Base-by-base conservation (phyloP, 2,888 invertebrate genomes). In the Neocrepidodera transversa region DNA sequence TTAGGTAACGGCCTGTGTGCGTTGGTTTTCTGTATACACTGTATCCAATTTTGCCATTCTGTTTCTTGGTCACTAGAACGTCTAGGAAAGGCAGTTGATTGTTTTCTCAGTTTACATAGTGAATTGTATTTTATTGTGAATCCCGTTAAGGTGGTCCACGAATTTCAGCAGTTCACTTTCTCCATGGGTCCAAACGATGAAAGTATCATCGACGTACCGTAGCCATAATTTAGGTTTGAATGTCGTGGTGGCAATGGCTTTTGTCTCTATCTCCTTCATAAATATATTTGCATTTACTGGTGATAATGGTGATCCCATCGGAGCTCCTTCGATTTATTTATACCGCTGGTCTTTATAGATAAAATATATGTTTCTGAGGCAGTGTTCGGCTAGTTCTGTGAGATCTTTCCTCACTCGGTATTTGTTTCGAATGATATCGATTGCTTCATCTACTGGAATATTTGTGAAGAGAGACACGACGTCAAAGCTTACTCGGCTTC, bases 121-220 rank as follows among this genome's bases (percentile, higher is more conserved):
- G 8, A 28, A 28, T 10, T 28, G 3, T 2, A 28, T 28, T 4
- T 28, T 28, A 2, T 4, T 4, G 2, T 10, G 28, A 2, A 28
- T 5, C 2, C 10, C 28, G 10, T 28, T 28, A 2, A 28, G 6
- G 10, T 28, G 28, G 28, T 28, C 10, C 2, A 28, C 2, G 28
- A 28, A 28, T 4, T 8, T 28, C 8, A 7, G 2, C 8, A 28
- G 10, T 8, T 28, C 2, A 7, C 2, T 10, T 10, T 10, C 42
- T 14, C 18, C 30, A 30, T 58, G 50, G 1, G 14, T 26, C 42
- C 35, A 54, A 10, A 60, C 13, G 17, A 60, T 18, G 30, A 54
- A 54, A 16, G 54, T 60, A 36, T 60, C 54, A 23, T 55, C 55
- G 0, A 60, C 60, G 36, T 60, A 60, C 4, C 60, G 36, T 13